Evolutionary conservation across 2,888 invertebrate genomes (phyloP), one percentile per base, ranked within the genome.

Genomic region (Sepioteuthis lessoniana): DNA sequence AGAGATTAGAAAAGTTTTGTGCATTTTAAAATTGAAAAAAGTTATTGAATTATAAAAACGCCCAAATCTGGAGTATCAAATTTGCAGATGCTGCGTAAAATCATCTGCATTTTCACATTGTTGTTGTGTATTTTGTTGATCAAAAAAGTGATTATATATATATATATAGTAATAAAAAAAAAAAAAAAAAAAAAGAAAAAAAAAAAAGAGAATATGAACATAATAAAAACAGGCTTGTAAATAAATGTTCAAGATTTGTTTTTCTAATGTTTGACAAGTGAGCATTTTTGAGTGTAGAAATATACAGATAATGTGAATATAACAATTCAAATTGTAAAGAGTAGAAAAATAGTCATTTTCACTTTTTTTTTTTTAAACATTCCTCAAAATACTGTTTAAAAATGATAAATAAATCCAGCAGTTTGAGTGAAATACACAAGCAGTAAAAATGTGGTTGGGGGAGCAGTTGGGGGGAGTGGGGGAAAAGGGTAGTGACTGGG

Each of bases 261-360:
- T 76, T 35, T 76, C 76, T 76, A 76, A 76, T 76, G 35, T 76
- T 35, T 35, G 76, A 76, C 76, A 76, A 76, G 76, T 76, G 76
- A 76, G 76, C 76, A 76, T 76, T 76, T 76, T 76, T 76, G n/a
- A 76, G 76, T 76, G 76, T 76, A 76, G 76, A 76, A 76, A 76
- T 76, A 76, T 76, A 76, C 76, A 76, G 76, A 76, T 76, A 76
- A 76, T 76, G 76, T 76, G 76, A 76, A 76, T 76, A 76, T 76
- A 76, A 76, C 76, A 76, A 76, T 76, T 76, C 19, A 25, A 76
- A 76, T n/a, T 76, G 76, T 76, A 76, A 76, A 76, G 76, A 76
- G 76, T 76, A 76, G 76, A 76, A 76, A 76, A 76, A 76, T 76
- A 76, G 76, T 76, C n/a, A 76, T 76, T 76, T 76, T 76, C 76